phyloP scores from a whole-genome alignment of 2,888 invertebrate species.

The Oscheius sp. region DNA sequence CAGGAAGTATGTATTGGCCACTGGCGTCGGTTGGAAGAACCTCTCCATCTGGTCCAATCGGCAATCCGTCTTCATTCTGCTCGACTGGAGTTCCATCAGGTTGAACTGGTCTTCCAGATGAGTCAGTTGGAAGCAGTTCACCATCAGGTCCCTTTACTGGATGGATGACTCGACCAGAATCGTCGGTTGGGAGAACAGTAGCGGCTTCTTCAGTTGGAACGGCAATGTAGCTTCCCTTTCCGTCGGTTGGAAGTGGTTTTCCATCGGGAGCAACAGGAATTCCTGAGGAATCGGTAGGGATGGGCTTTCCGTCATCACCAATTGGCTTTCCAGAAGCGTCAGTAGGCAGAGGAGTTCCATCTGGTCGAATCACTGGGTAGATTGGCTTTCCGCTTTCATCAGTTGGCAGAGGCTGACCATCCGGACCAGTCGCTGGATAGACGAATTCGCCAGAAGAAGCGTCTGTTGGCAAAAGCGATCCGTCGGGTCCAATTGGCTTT shows the following conservation, averaged over 20 bases:
- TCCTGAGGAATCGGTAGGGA: conserved; percentile 42
- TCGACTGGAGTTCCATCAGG: conserved; percentile 36
- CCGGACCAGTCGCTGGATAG: conserved; percentile 28
- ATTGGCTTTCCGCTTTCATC: conserved; percentile 52
- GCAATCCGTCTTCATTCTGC: conserved; percentile 41
- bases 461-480: conserved; percentile 33
- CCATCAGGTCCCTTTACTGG: conserved; percentile 40
- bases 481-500: conserved; percentile 38
- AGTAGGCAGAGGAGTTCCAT: conserved; percentile 26
- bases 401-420: conserved; percentile 38
- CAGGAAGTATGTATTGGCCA: conserved; percentile 36
- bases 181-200: conserved; percentile 42
- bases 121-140: conserved; percentile 33
- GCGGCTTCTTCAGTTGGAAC: conserved; percentile 34
- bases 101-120: conserved; percentile 22
- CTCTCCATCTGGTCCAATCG: conserved; percentile 38
- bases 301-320: conserved; percentile 13
- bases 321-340: conserved; percentile 42
- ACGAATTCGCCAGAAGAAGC: conserved; percentile 38
- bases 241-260: conserved; percentile 29
- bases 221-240: conserved; percentile 13
- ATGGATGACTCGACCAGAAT: conserved; percentile 38
- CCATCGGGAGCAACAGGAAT: conserved; percentile 34
- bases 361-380: conserved; percentile 2
- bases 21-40: conserved; percentile 45